Evolutionary conservation across 2,888 invertebrate species (phyloP), one percentile per base, ranked within the genome.

Genomic region (Oithona nana): DNA sequence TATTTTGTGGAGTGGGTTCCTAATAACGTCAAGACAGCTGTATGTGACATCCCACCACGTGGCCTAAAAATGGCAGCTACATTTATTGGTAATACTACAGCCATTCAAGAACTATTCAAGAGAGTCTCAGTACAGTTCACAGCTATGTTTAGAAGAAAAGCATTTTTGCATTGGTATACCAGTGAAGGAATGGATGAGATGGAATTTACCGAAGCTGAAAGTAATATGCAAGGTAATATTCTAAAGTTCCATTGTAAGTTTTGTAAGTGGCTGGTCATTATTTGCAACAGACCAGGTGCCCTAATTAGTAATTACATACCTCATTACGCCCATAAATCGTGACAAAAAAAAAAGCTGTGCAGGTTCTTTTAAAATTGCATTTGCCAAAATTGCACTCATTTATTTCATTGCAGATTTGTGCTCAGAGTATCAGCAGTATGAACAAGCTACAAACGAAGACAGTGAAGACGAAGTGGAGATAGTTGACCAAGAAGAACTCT

Each of bases 1-100:
- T 85, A 83, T 76, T 86, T 86, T 76, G 86, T 86, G 48, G 86
- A 86, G 77, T 86, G 92, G 92, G 90, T 93, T 75, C 90, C 90
- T 59, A 88, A 89, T 78, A 92, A 92, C 75, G 87, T 90, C 61
- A 92, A 90, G 79, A 87, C 86, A n/a, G 89, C 89, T 69, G 88
- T 89, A 67, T 92, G 90, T 75, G 90, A 92, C 75, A 90, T 93
- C 71, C 90, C 88, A 67, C 87, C 88, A 22, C 80, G 88, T 67
- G 92, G 92, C 63, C 79, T 93, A 63, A 89, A 89, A 75, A 92
- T 92, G 90, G 84, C 90, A 2, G 88, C 89, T 68, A 93, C 92
- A 56, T 92, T 92, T 76, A 88, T 92, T 73, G 90, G 89, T 67
- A 89, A 90, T 77, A 84, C 86, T 28, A 92, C 90, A 68, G 88